Conservation (phyloP, 2,113 vertebrate genomes). For the Leucosticte australis region DNA sequence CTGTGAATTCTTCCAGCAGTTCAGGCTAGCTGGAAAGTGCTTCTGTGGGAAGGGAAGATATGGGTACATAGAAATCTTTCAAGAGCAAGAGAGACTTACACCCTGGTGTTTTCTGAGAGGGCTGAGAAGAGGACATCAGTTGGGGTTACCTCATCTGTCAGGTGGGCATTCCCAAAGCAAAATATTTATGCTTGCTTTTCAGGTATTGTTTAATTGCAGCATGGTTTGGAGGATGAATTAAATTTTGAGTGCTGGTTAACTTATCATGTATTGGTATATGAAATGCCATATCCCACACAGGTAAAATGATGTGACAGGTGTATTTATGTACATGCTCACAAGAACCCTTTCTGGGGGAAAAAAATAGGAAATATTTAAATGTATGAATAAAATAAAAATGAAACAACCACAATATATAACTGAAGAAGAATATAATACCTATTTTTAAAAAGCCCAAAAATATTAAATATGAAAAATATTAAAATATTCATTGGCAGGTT, state of each 20-base stretch:
- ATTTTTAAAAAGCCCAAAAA: not conserved
- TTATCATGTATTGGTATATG: not conserved
- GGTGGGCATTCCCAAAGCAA: not conserved
- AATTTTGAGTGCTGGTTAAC: not conserved
- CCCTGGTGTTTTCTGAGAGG: not conserved
- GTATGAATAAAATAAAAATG: not conserved
- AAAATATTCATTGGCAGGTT: fast-evolving
- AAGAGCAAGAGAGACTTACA: not conserved
- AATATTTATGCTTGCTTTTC: not conserved
- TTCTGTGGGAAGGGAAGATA: not conserved
- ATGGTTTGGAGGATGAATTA: not conserved
- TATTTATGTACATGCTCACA: not conserved
- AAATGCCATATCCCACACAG: not conserved
- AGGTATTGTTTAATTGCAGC: not conserved
- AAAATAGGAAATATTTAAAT: not conserved
- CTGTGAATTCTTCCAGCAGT: not conserved
- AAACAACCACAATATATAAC: fast-evolving
- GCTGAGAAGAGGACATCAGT: not conserved
- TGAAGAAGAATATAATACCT: not conserved
- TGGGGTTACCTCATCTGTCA: not conserved
- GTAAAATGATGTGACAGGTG: not conserved
- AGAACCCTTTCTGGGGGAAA: not conserved
- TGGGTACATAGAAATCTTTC: not conserved
- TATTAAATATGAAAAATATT: not conserved
- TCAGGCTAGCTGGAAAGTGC: not conserved